Base-by-base conservation (phyloP, 2,888 invertebrate genomes). In the Sphaerophoria rueppellii region DNA sequence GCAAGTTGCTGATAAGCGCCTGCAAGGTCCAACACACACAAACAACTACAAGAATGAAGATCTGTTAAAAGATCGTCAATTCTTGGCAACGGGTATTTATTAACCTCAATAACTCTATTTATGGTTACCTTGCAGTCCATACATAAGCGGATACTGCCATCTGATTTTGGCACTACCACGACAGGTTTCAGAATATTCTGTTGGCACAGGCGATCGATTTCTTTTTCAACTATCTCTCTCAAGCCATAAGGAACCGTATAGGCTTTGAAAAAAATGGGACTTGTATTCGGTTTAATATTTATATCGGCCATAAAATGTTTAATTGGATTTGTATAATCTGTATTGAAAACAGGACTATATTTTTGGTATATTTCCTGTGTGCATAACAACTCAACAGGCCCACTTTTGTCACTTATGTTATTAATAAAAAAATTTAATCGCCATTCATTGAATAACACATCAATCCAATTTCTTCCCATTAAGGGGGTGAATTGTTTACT, bases 241-340 rank as follows among this genome's bases (percentile, higher is more conserved):
- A 55, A 34, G 54, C 54, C 54, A 55, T 55, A 55, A 12, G 34
- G 14, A 55, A 55, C 48, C 4, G 48, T 48, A 48, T 48, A 48
- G 9, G 54, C 54, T 55, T 55, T 55, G n/a, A 34, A 34, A 55
- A 34, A 55, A 34, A 55, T 55, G 5, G 54, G 54, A 32, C 54
- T 55, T 34, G 54, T 34, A 55, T 55, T 34, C 2, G 54, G 54
- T 55, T 55, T 2, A 34, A 54, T 54, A 24, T 9, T 54, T 11
- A 54, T 54, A 54, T 54, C 52, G 32, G 52, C 24, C 24, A 6
- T 32, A 34, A 55, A 55, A 55, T 55, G 54, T 55, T 55, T 55
- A 55, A 55, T 55, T 34, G 57, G 57, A 34, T 35, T n/a, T n/a
- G n/a, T n/a, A 57, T 57, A 57, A 34, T 55, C 54, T n/a, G 54